Conservation (phyloP, 2,888 invertebrate species). For the Galeruca laticollis region DNA sequence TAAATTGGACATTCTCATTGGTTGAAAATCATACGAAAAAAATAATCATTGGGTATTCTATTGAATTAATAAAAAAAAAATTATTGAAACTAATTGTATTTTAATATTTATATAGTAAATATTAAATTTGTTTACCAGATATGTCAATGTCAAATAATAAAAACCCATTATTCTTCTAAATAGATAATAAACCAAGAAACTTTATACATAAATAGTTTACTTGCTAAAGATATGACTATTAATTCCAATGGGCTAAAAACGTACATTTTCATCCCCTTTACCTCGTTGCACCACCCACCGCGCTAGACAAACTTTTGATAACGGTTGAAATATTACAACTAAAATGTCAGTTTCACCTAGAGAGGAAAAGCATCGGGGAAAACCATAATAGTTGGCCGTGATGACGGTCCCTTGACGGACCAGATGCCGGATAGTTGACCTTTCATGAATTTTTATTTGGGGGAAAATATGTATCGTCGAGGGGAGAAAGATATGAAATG, state of each 20-base stretch:
- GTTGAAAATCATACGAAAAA: too few species aligned
- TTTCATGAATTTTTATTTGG: constrained; percentile 38
- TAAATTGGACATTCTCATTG: too few species aligned
- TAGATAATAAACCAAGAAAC: too few species aligned
- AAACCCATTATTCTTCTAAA: too few species aligned
- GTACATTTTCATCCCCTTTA: neutral
- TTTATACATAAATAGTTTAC: too few species aligned
- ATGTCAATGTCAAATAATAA: too few species aligned
- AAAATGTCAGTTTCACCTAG: constrained; percentile 62
- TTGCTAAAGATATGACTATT: neutral
- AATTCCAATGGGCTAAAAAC: neutral
- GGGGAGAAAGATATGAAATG: constrained; percentile 13
- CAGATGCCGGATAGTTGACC: constrained; percentile 37
- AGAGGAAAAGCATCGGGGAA: constrained; percentile 30
- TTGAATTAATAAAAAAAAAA: too few species aligned
- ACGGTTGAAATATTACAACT: constrained; percentile 64
- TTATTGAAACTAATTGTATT: too few species aligned
- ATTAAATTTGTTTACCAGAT: too few species aligned
- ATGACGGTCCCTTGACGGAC: constrained; percentile 32
- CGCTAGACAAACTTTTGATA: constrained; percentile 64
- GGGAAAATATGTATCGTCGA: constrained; percentile 27
- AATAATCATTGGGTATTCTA: too few species aligned
- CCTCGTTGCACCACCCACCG: constrained; percentile 53
- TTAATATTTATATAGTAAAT: too few species aligned
- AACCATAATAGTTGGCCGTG: constrained; percentile 23